Evolutionary conservation across 2,888 invertebrate species (phyloP), one percentile per base, ranked within the genome.

Genomic region (Nematopogon swammerdamellus): DNA sequence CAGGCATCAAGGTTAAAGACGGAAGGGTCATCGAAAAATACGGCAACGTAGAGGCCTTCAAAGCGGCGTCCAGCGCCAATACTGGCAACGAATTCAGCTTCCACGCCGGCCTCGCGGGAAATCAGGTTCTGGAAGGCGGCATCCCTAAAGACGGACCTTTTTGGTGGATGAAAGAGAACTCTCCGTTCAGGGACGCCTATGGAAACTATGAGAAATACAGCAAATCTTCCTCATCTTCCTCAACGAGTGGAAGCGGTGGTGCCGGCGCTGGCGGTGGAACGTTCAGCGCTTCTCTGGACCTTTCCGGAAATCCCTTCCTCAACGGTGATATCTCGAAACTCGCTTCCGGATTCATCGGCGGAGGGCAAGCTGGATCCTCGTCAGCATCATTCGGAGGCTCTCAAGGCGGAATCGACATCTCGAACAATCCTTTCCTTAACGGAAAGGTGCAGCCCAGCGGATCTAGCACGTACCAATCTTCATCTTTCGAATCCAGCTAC

Each of bases 161-260:
- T 63, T 85, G 85, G 85, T 85, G 85, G 85, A 81, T 82, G 73
- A 73, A 73, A 52, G 67, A 81, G 19, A 68, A 84, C 55, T 83
- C 82, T 1, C 85, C 85, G 0, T 80, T 86, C 62, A 82, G 82
- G 57, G 71, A 68, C 47, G 65, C 72, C 1, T 64, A 67, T 50
- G 67, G 63, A 0, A 65, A 59, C 48, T 70, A 64, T 6, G 67
- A 70, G 50, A 77, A 75, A 50, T 70, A 65, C 60, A 72, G 68
- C 58, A 68, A 76, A 49, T 65, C 64, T 2, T 62, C 66, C 1
- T 70, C 67, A 49, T 65, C 70, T 2, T 63, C 67, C 17, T 69
- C 60, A 4, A 59, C 67, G 1, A 64, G 60, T 50, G 57, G 55
- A 19, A 45, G 44, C 19, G 57, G 59, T 6, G 59, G 57, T n/a